Base-by-base conservation (phyloP, 2,888 invertebrate species). In the Mythimna pallens region DNA sequence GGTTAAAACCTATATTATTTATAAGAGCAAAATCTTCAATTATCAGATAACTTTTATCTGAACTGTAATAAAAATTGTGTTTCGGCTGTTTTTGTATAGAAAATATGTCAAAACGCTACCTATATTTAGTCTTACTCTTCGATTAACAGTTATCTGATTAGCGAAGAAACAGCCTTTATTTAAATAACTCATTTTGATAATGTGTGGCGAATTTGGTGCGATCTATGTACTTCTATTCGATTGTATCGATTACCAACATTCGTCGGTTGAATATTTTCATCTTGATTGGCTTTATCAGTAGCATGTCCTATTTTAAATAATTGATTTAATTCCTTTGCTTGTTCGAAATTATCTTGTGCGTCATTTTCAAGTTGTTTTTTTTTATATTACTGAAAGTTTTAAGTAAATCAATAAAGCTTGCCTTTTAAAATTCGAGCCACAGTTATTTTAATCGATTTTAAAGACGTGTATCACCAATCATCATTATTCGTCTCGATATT, bases 211-310 rank as follows among this genome's bases (percentile, higher is more conserved):
- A 67, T 40, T 64, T 61, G 17, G n/a, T 50, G 36, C 55, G 20
- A 61, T 78, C 25, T n/a, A 40, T 40, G 9, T 68, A 22, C 59
- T 36, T 52, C 50, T 43, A 20, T 30, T 61, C 14, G 25, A 52
- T 34, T 34, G 22, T 17, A 52, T 76, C 34, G 12, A 47, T 52
- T 67, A 50, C 6, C 22, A 25, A 71, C 4, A 63, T 52, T 68
- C 70, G 43, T 63, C 70, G 54, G 17, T 72, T 64, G 73, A 54
- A 69, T 52, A 65, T 54, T 9, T 64, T 62, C 34, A 61, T 64
- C 5, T 50, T 47, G 3, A 55, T 69, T 62, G 30, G 22, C 43
- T 68, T 55, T 22, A 40, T 57, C 64, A 22, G 30, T 36, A 65
- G 71, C 67, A 64, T 80, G 77, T 66, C 57, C 36, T 54, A 55